Conservation (phyloP, 2,113 vertebrate genomes). For the Xyliphius kryptos region DNA sequence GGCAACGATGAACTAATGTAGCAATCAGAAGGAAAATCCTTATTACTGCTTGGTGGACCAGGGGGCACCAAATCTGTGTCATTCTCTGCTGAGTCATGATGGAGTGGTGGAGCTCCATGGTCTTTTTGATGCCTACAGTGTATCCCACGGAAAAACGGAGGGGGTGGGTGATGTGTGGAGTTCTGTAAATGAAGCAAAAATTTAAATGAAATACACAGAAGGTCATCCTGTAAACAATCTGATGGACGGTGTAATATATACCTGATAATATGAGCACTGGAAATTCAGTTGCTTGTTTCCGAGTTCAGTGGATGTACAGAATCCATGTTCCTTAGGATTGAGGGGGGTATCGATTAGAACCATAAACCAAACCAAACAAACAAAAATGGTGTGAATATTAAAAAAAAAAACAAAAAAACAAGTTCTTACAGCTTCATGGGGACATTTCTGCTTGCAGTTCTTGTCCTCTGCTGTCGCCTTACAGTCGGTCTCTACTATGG, state of each 20-base stretch:
- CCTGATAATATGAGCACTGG: slow-evolving; percentile 39
- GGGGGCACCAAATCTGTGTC: neutral
- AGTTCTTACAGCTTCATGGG: slow-evolving; percentile 43
- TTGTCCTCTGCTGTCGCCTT: slow-evolving; percentile 7
- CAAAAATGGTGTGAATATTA: neutral
- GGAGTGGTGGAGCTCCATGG: neutral
- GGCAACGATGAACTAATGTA: slow-evolving; percentile 1
- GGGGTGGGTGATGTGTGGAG: slow-evolving; percentile 15
- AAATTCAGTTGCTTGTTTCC: slow-evolving; percentile 23
- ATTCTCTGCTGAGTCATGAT: slow-evolving; percentile 2
- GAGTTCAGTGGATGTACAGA: slow-evolving; percentile 37
- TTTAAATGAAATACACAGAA: neutral
- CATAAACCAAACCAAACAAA: neutral
- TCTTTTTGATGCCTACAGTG: slow-evolving; percentile 13
- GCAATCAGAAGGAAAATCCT: neutral
- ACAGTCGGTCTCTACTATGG: slow-evolving; percentile 46
- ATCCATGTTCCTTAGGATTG: slow-evolving; percentile 35
- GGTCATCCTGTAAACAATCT: neutral
- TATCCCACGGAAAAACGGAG: slow-evolving; percentile 1
- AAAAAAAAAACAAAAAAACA: too few relatives aligned
- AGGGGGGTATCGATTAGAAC: neutral
- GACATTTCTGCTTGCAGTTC: slow-evolving; percentile 27
- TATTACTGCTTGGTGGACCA: neutral
- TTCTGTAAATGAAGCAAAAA: slow-evolving; percentile 25
- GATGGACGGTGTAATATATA: neutral